Base-by-base conservation (phyloP, 2,113 vertebrate species). In the Ginglymostoma cirratum region DNA sequence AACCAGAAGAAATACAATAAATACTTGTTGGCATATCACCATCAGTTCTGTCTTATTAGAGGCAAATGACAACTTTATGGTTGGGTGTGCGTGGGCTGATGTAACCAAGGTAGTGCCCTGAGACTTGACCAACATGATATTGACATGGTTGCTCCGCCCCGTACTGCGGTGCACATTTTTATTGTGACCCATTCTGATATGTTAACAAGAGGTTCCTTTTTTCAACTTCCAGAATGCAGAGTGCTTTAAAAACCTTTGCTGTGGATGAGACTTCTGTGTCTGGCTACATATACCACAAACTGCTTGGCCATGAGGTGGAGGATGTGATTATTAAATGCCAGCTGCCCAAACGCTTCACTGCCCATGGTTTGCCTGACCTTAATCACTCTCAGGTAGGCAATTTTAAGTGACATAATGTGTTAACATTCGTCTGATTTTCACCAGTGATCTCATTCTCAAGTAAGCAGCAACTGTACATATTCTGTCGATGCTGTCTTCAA, bases 281-380 rank as follows among this genome's bases (percentile, higher is more conserved):
- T 0, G 99, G 99, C 8, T 99, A 99, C 96, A 99, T 99, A 96
- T 99, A 99, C 97, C 99, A 99, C 97, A 99, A 99, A 61, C 97
- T 99, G 95, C 97, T 99, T 55, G 99, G 99, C 76, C 99, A 99
- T 0, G 99, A 99, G 97, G 99, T 99, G 30, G 99, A 99, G 96
- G 99, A 99, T 34, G 99, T 99, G n/a, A 98, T 99, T 96, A 99
- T 99, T 96, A 99, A 99, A 97, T 99, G 99, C 97, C 99, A 99
- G 97, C 97, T 99, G 96, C 99, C 99, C 45, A 99, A 99, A 96
- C 99, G 99, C 95, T 99, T 99, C 97, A 99, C 99, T 27, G 99
- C 99, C 3, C 99, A 98, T 96, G 99, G 99, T 5, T 98, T 99
- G 23, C 99, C 99, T 0, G 99, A 99, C 97, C 99, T 99, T 97